Conservation (phyloP, 2,113 vertebrate genomes). For the Mesitornis unicolor region DNA sequence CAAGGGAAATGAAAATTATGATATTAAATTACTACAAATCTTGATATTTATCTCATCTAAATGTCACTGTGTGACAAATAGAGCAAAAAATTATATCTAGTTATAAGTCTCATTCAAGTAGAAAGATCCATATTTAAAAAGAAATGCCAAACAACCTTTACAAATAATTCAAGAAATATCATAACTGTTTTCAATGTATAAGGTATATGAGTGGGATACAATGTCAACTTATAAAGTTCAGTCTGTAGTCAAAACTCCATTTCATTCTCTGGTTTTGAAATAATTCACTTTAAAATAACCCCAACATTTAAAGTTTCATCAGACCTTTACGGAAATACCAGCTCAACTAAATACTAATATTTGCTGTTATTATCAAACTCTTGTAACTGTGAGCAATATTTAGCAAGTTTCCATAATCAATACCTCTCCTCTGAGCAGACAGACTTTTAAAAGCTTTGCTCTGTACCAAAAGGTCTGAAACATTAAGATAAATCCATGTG, state of each 20-base stretch:
- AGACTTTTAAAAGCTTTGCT: constrained; percentile 1
- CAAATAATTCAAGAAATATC: constrained; percentile 5
- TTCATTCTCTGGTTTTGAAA: not conserved
- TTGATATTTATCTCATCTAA: not conserved
- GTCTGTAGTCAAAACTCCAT: not conserved
- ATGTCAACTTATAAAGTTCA: not conserved
- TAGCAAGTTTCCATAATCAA: constrained; percentile 40
- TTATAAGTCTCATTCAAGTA: not conserved
- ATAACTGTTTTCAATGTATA: not conserved
- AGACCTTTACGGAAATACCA: constrained; percentile 5
- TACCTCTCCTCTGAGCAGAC: not conserved
- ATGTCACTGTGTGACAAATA: not conserved
- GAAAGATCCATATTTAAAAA: not conserved
- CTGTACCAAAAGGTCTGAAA: not conserved
- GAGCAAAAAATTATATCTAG: not conserved
- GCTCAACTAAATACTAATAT: not conserved
- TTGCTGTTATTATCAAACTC: not conserved
- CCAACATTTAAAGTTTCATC: not conserved
- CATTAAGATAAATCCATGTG: not conserved
- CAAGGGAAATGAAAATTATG: not conserved
- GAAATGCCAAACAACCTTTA: not conserved
- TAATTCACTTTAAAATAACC: not conserved
- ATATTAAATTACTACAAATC: not conserved
- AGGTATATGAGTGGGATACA: not conserved
- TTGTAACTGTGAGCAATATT: constrained; percentile 25